Conservation (phyloP, 2,797 vertebrate genomes). For the Neosilurus mollespiculum region DNA sequence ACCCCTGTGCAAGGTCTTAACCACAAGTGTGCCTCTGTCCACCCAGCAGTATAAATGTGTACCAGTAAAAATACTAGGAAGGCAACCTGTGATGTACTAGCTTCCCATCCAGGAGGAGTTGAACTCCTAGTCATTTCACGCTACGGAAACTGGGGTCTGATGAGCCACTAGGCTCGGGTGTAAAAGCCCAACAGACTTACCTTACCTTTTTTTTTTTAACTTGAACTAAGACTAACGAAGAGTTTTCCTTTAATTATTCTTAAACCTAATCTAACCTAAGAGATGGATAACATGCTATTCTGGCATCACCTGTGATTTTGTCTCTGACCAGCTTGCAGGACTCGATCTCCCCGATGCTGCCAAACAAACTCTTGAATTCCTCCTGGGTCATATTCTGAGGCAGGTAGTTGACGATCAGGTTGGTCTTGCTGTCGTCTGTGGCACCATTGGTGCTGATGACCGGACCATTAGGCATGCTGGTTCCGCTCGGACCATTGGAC, state of each 20-base stretch:
- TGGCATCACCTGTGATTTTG: constrained; percentile 88
- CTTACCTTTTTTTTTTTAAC: too few species aligned
- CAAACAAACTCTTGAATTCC: constrained; percentile 94
- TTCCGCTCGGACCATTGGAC: constrained; percentile 89
- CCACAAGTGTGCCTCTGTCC: too few species aligned
- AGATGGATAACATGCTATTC: background rate
- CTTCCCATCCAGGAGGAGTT: too few species aligned
- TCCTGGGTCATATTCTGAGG: constrained; percentile 99
- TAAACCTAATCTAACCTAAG: background rate
- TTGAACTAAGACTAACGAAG: too few species aligned
- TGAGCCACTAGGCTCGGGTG: too few species aligned
- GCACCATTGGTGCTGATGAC: constrained; percentile 85
- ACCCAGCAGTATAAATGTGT: too few species aligned
- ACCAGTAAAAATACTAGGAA: too few species aligned
- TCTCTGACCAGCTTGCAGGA: constrained; percentile 95
- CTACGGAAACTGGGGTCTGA: too few species aligned
- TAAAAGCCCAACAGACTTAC: too few species aligned
- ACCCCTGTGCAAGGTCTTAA: too few species aligned
- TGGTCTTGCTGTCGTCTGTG: constrained; percentile 95
- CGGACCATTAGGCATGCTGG: constrained; percentile 86
- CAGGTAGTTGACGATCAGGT: constrained; percentile 97
- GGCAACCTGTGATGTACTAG: too few species aligned
- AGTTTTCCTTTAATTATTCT: background rate
- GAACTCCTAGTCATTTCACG: too few species aligned
- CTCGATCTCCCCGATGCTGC: constrained; percentile 95